Evolutionary conservation across 2,888 invertebrate species (phyloP).

Genomic region (Dryadula phaetusa): DNA sequence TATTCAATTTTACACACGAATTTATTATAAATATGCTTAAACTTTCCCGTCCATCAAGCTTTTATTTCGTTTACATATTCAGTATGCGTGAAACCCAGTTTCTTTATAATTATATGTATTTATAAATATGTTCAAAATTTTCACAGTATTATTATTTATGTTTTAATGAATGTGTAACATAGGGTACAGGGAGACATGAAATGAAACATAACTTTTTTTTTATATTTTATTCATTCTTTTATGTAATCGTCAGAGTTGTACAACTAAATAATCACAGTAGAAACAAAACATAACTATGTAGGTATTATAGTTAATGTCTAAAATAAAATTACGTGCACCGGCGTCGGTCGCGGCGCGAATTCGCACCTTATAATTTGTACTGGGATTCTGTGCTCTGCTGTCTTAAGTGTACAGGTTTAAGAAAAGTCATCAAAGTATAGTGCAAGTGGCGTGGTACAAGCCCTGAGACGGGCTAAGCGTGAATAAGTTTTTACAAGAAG

Average conservation of each 20-base stretch:
- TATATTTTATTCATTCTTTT: conserved; percentile 82
- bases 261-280: conserved; percentile 86
- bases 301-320: conserved; percentile 69
- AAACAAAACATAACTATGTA: conserved; percentile 81
- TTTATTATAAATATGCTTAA: conserved; percentile 11
- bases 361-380: conserved; percentile 65
- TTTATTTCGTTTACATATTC: neutral
- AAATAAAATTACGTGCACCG: conserved; percentile 67
- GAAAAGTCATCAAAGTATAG: conserved; percentile 31
- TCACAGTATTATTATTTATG: neutral
- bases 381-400: conserved; percentile 77
- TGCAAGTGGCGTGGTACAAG: conserved; percentile 31
- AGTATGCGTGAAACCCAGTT: neutral
- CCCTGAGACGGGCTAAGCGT: conserved; percentile 29
- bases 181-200: conserved; percentile 44
- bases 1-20: neutral
- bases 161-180: neutral
- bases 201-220: conserved; percentile 63
- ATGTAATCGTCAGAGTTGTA: conserved; percentile 84
- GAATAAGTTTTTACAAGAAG: conserved; percentile 19
- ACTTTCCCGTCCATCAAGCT: conserved; percentile 12
- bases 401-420: conserved; percentile 52
- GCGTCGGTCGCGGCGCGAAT: conserved; percentile 39
- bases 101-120: conserved; percentile 5
- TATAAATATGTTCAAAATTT: neutral